phyloP scores from a whole-genome alignment of 2,888 invertebrate genomes.

The Flabesymbios commensalis region DNA sequence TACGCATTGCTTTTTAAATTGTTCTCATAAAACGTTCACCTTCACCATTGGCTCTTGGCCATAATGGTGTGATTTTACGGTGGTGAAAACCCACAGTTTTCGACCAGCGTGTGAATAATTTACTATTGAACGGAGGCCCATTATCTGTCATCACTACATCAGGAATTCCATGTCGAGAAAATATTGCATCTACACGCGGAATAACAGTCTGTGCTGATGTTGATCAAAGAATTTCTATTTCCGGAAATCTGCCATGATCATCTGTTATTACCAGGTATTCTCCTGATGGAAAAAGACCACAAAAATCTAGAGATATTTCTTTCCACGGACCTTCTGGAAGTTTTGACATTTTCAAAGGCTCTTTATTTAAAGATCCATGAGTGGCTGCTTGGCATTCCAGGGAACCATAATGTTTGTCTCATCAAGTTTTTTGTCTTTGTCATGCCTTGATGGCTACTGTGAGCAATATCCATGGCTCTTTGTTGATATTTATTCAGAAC shows the following conservation, averaged over 20 bases:
- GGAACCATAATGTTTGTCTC: too few species aligned
- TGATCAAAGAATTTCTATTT: neutral
- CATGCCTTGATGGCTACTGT: too few species aligned
- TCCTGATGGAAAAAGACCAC: neutral
- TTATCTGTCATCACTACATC: neutral
- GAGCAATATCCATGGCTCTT: too few species aligned
- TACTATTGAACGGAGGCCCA: neutral
- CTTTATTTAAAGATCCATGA: too few species aligned
- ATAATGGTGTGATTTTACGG: neutral
- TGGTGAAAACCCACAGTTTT: neutral
- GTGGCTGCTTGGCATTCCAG: too few species aligned
- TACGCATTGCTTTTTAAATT: neutral
- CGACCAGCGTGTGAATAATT: neutral
- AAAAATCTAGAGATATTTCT: neutral
- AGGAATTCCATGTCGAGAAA: neutral
- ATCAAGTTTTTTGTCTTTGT: too few species aligned
- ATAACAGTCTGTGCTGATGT: too few species aligned
- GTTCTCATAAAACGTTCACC: neutral
- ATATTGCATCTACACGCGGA: too few species aligned
- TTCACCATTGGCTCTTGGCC: neutral
- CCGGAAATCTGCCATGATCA: neutral
- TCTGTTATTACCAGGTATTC: neutral
- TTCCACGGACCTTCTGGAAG: neutral
- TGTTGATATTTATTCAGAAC: too few species aligned
- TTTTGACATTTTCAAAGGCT: neutral